Evolutionary conservation across 2,888 invertebrate genomes (phyloP), one percentile per base, ranked within the genome.

Genomic region (Drosophila anceps): DNA sequence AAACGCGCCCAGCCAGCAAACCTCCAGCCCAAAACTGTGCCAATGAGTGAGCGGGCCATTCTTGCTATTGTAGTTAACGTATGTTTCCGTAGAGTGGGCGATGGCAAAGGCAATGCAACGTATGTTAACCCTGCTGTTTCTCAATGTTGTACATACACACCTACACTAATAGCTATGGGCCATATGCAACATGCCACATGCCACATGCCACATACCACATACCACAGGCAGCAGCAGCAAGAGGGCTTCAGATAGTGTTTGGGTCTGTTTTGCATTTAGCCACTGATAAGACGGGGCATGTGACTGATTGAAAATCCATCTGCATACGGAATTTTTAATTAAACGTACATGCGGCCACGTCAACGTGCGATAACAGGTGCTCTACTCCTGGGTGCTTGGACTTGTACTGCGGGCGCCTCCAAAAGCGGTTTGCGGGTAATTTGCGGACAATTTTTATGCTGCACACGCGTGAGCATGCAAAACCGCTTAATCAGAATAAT

Each of bases 251-350:
- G 66, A 46, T 67, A 46, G 43, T 51, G 57, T 76, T 53, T 60
- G 57, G 41, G 51, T 48, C 66, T 82, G 74, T 62, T 80, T 71
- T 70, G 76, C 70, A 76, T 83, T 69, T 70, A 13, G 41, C 48
- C 10, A 67, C 69, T 70, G 84, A 84, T 84, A 84, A 79, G 84
- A 59, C n/a, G 15, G 31, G 50, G 13, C 12, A 9, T 27, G 9
- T 35, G 79, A 39, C 55, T 76, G 85, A 84, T 84, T 84, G 84
- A 76, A 84, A 88, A 88, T 73, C 81, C 88, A 84, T 84, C 79
- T 76, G 71, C 80, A 82, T 79, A 69, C 48, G 59, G 50, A 75
- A 78, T 84, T 82, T 80, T 82, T 80, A 84, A 84, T 87, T 84
- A 78, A 84, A 84, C 46, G 65, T 59, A 65, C 64, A 43, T 70